Evolutionary conservation across 1,140 invertebrate genomes (phyloP).

Genomic region (Zaprionus vittiger): DNA sequence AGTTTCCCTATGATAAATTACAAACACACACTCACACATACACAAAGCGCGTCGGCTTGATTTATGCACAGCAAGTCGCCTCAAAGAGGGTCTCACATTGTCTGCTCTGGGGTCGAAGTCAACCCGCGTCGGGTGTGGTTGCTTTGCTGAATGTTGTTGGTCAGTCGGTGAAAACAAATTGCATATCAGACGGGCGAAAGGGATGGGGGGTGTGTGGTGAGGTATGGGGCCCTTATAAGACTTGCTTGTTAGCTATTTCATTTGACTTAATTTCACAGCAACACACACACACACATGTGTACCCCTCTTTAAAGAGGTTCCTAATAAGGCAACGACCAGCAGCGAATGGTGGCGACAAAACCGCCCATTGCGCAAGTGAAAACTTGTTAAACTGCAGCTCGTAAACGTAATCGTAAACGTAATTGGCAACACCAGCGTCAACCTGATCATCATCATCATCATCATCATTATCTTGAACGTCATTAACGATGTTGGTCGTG

Average conservation of each 20-base stretch:
- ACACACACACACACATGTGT: slow-evolving; percentile 14
- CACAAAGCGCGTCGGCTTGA: slow-evolving; percentile 33
- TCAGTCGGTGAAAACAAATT: slow-evolving; percentile 53
- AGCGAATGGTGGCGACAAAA: not conserved
- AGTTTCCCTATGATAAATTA: slow-evolving; percentile 50
- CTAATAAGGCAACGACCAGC: slow-evolving; percentile 26
- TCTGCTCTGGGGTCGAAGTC: slow-evolving; percentile 23
- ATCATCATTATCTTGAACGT: not conserved
- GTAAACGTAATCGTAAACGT: slow-evolving; percentile 38
- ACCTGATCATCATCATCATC: slow-evolving; percentile 10
- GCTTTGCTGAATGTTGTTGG: slow-evolving; percentile 6
- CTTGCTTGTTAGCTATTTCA: slow-evolving; percentile 37
- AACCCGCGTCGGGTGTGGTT: not conserved
- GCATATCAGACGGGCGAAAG: slow-evolving; percentile 43
- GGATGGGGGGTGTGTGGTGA: not conserved
- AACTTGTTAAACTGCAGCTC: slow-evolving; percentile 43
- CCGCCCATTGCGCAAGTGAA: slow-evolving; percentile 51
- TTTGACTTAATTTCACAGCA: slow-evolving; percentile 45
- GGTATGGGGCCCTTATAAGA: slow-evolving; percentile 44
- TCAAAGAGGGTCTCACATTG: slow-evolving; percentile 11
- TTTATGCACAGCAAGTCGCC: slow-evolving; percentile 29
- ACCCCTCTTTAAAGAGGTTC: slow-evolving; percentile 10
- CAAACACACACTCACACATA: slow-evolving; percentile 2
- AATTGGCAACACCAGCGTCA: slow-evolving; percentile 34
- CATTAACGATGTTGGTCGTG: not conserved